A percentile compares a stretch with the other conserved stretches of the same genome.
Evolutionary conservation across 2,888 invertebrate species (phyloP).

Genomic region (Siphonodentalium dalli): DNA sequence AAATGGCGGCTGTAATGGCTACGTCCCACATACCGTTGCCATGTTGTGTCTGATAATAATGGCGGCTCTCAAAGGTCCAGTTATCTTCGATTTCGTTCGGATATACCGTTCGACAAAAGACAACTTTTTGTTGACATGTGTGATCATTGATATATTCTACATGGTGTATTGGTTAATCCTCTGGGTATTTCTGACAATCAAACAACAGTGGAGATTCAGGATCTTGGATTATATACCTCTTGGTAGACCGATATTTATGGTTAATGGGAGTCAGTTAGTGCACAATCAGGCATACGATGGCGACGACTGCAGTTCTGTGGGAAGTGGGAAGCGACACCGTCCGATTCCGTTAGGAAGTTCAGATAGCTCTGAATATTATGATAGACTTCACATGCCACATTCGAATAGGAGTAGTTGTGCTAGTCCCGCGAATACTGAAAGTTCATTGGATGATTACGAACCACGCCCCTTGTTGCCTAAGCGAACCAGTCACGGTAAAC

Average conservation of each 20-base stretch:
- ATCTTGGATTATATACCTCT: slow-evolving; percentile 55
- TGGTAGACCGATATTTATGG: slow-evolving; percentile 45
- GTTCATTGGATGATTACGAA: too few species aligned
- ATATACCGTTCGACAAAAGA: slow-evolving; percentile 68
- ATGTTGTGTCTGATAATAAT: slow-evolving; percentile 79
- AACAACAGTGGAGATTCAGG: slow-evolving; percentile 80
- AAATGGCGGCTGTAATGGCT: slow-evolving; percentile 70
- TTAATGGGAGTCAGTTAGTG: too few species aligned
- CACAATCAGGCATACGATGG: too few species aligned
- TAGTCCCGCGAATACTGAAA: too few species aligned
- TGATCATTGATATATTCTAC: slow-evolving; percentile 68
- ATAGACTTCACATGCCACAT: too few species aligned
- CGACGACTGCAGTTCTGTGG: too few species aligned
- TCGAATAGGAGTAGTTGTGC: too few species aligned
- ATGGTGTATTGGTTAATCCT: slow-evolving; percentile 84
- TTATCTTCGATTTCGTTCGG: slow-evolving; percentile 80
- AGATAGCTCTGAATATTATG: too few species aligned
- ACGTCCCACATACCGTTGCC: slow-evolving; percentile 84
- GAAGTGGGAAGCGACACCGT: too few species aligned
- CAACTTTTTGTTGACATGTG: slow-evolving; percentile 44
- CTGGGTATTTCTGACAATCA: slow-evolving; percentile 83
- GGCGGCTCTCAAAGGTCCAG: slow-evolving; percentile 80
- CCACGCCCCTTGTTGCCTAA: too few species aligned
- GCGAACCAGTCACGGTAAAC: too few species aligned
- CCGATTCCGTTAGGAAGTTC: too few species aligned